phyloP scores from a whole-genome alignment of 2,888 invertebrate genomes.

The Tenthredo amoena region DNA sequence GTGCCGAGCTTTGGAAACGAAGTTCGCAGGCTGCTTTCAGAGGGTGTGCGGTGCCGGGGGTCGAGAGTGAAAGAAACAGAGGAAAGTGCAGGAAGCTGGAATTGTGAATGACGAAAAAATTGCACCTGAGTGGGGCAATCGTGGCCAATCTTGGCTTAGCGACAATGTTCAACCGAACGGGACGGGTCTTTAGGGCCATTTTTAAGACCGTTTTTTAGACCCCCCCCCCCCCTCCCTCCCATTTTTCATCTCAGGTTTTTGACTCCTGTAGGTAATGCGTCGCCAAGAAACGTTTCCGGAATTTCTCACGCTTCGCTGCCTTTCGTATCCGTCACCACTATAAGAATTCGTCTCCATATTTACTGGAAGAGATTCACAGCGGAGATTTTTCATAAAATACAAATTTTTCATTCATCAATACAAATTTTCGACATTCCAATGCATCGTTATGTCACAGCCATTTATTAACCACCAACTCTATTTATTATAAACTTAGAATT shows the following conservation, averaged over 20 bases:
- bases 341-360: constrained; percentile 13
- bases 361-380: not conserved
- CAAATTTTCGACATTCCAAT: not conserved
- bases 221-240: not conserved
- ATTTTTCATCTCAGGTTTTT: constrained; percentile 37
- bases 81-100: constrained; percentile 57
- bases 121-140: constrained; percentile 60
- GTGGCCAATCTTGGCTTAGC: constrained; percentile 39
- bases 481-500: not conserved
- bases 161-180: constrained; percentile 49
- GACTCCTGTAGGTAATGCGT: constrained; percentile 21
- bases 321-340: not conserved
- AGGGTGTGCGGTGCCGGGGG: not conserved
- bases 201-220: constrained; percentile 38
- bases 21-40: constrained; percentile 25
- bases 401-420: not conserved
- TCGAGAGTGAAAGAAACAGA: constrained; percentile 38
- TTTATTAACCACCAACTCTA: not conserved
- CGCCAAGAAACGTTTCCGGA: constrained; percentile 38
- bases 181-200: not conserved
- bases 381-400: not conserved
- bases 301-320: constrained; percentile 31
- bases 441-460: not conserved
- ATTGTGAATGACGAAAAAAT: constrained; percentile 63
- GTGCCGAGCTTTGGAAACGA: constrained; percentile 13